Base-by-base conservation (phyloP, 1,140 invertebrate species). In the Eupeodes corollae region DNA sequence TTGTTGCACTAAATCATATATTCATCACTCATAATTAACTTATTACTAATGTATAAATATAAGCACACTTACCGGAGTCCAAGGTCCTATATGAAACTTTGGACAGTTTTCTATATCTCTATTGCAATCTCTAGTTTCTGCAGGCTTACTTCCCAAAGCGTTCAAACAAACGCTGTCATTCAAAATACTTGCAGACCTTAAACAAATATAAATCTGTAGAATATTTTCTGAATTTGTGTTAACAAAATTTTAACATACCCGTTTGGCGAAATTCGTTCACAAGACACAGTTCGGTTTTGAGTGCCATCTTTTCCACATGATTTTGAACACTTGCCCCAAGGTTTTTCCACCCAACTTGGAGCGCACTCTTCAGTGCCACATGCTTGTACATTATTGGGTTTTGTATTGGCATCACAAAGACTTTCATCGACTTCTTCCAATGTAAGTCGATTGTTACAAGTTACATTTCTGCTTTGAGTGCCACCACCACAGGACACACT, bases 401-500 rank as follows among this genome's bases (percentile, higher is more conserved):
- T 80, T 35, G 76, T 68, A 31, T 72, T 76, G 1, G 70, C 75
- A 60, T 95, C 88, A 67, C 92, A 97, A 0, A 95, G 73, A 31
- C 73, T 73, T 9, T 80, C 76, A 39, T 85, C 79, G 0, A 85
- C 88, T 15, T 75, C 69, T 44, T 82, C 75, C 15, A 82, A 70
- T 31, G 79, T 80, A 34, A 79, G 73, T 11, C 80, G 74, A 39
- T 80, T 78, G 6, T 81, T 79, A 58, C 86, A 90, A 6, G 72
- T 78, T 2, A 88, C 83, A 44, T 78, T 76, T 16, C 91, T 75
- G 1, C 74, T 76, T 72, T 89, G 84, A 43, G 75, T 70, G 84
- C 91, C 92, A 75, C 86, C 86, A 15, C 92, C 93, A 65, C 93
- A 98, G 8, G 80, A 76, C 3, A 76, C 76, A 48, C 79, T 85